A percentile compares a stretch with the other conserved stretches of the same genome.
Evolutionary conservation across 2,113 vertebrate species (phyloP).

Genomic region (Tetrao urogallus): DNA sequence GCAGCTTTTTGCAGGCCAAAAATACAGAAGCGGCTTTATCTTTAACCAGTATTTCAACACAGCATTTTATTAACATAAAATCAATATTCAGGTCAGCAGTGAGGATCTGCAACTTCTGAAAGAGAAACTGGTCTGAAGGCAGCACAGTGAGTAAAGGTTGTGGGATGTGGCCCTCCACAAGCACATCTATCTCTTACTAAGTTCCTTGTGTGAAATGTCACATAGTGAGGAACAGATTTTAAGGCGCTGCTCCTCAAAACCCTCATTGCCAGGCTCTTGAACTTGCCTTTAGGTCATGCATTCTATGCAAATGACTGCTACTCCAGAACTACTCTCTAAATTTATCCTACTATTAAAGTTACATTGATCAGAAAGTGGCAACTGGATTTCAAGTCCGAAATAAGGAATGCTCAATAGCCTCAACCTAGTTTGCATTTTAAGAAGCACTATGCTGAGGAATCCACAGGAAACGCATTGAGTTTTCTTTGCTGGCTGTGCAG

Average conservation of each 20-base stretch:
- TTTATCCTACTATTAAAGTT: neutral
- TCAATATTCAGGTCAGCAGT: neutral
- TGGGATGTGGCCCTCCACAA: neutral
- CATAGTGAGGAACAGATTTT: slow-evolving; percentile 25
- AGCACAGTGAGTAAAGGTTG: neutral
- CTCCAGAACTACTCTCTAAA: neutral
- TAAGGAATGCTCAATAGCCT: neutral
- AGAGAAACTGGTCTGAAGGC: neutral
- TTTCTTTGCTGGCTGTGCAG: neutral
- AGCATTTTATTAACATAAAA: slow-evolving; percentile 30
- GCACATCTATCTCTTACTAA: neutral
- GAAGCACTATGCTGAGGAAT: neutral
- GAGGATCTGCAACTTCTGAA: neutral
- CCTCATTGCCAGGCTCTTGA: neutral
- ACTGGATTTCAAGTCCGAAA: slow-evolving; percentile 1
- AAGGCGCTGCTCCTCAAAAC: neutral
- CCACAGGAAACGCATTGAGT: neutral
- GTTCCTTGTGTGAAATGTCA: neutral
- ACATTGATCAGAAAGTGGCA: slow-evolving; percentile 29
- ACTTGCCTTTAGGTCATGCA: neutral
- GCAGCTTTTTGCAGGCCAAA: neutral
- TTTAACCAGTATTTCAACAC: neutral
- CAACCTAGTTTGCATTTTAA: neutral
- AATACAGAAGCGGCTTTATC: neutral
- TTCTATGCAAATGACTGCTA: neutral